Evolutionary conservation across 2,113 vertebrate genomes (phyloP), one percentile per base, ranked within the genome.

Genomic region (Dolichallabes microphthalmus): DNA sequence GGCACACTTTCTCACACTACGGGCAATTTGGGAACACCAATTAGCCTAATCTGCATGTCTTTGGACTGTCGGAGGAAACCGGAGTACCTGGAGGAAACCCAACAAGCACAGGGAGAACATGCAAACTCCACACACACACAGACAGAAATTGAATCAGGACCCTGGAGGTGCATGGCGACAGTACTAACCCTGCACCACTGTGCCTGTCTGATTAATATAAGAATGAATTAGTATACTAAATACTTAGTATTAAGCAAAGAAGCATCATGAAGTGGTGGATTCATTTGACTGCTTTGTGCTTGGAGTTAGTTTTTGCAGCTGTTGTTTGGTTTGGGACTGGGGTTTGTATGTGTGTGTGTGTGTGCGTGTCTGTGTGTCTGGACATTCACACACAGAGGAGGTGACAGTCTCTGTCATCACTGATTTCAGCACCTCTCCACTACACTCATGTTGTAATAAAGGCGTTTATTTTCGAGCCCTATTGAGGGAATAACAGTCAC

Each of bases 401-500:
- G 60, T 78, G 64, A 77, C 79, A 87, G 82, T 73, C 73, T 73
- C 76, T 82, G 74, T 88, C 76, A 82, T 84, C 30, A 69, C 63
- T 57, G 71, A 86, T 88, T 83, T 74, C 79, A 52, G 57, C 85
- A 87, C 64, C 74, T 82, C 85, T 82, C 85, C 74, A 80, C 19
- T 68, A 64, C 74, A 50, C 75, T 80, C 66, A 80, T 64, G 63
- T 82, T 85, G 86, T 73, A 80, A 88, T 86, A 81, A 89, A 85
- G 50, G 73, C 60, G 22, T 89, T 89, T 85, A 87, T 89, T 89
- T 89, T 83, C 52, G 45, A 89, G 77, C 39, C 39, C 52, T 39
- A 66, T 82, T 83, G 76, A 80, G 83, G 86, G 83, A 87, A 87
- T 87, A 83, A 76, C 83, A 85, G 85, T 87, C 52, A 68, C 57